Conservation (phyloP, 1,140 invertebrate species). For the Euwallacea similis region DNA sequence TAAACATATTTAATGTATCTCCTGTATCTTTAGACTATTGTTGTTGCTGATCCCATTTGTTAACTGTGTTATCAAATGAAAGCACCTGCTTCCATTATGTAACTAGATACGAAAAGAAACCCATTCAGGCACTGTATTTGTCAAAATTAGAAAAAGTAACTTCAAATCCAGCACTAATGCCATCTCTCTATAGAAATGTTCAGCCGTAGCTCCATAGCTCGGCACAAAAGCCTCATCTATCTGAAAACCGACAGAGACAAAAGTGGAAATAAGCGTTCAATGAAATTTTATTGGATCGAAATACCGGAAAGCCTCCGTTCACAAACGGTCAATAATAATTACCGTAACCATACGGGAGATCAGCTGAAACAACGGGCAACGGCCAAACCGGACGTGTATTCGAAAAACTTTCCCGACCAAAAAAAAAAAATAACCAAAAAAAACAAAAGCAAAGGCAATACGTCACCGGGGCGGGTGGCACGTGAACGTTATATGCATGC, state of each 20-base stretch:
- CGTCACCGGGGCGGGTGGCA: slow-evolving; percentile 42
- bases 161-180: not conserved
- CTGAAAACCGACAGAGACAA: not conserved
- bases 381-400: slow-evolving; percentile 20
- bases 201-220: too few relatives aligned
- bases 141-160: too few relatives aligned
- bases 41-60: too few relatives aligned
- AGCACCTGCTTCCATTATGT: too few relatives aligned
- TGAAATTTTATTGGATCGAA: slow-evolving; percentile 24
- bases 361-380: slow-evolving; percentile 40
- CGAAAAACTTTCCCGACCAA: slow-evolving; percentile 29
- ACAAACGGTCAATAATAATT: slow-evolving; percentile 39
- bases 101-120: too few relatives aligned
- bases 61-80: too few relatives aligned
- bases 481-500: slow-evolving; percentile 37
- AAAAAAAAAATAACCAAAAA: slow-evolving; percentile 43
- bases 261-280: slow-evolving; percentile 21
- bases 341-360: slow-evolving; percentile 33
- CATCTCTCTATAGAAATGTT: too few relatives aligned
- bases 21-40: too few relatives aligned
- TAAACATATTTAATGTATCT: too few relatives aligned
- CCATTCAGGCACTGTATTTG: too few relatives aligned
- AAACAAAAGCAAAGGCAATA: slow-evolving; percentile 45
- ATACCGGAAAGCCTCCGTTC: slow-evolving; percentile 14
- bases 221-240: not conserved